Percentiles rank a stretch among this genome's conserved stretches.
Evolutionary conservation across 1,140 invertebrate genomes (phyloP).

Genomic region (Drosophila equinoxialis): DNA sequence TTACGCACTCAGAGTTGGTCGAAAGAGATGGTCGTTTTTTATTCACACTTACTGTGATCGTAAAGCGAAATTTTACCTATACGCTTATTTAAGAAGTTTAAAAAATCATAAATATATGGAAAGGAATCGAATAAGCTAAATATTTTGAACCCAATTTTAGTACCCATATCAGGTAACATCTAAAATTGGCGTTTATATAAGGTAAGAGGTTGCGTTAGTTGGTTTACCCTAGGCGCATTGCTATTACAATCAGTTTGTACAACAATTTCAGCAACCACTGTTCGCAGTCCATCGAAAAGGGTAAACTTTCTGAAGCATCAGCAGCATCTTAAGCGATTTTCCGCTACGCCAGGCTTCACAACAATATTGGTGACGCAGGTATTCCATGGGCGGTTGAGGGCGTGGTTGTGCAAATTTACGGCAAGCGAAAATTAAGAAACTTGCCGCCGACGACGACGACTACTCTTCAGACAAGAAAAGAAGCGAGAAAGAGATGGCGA

Average conservation of each 20-base stretch:
- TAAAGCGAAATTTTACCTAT: no score
- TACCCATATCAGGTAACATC: no score
- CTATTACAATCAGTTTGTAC: not conserved
- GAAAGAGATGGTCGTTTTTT: not conserved
- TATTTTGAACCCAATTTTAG: no score
- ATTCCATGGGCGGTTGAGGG: slow-evolving; percentile 41
- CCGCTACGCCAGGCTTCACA: slow-evolving; percentile 61
- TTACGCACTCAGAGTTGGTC: slow-evolving; percentile 18
- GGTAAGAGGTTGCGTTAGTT: no score
- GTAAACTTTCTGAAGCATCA: slow-evolving; percentile 58
- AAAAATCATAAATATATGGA: no score
- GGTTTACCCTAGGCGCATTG: not conserved
- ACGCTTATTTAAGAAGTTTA: no score
- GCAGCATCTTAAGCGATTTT: slow-evolving; percentile 75
- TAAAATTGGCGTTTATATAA: not conserved
- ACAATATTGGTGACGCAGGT: slow-evolving; percentile 54
- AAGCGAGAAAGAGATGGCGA: not conserved
- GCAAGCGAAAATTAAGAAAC: slow-evolving; percentile 73
- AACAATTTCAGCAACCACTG: not conserved
- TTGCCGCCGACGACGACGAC: slow-evolving; percentile 32
- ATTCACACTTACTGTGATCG: not conserved
- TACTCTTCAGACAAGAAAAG: slow-evolving; percentile 3
- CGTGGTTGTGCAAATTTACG: slow-evolving; percentile 57
- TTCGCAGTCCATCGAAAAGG: slow-evolving; percentile 29
- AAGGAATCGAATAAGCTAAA: no score